Conservation (phyloP, 2,113 vertebrate species). For the Alces alces region DNA sequence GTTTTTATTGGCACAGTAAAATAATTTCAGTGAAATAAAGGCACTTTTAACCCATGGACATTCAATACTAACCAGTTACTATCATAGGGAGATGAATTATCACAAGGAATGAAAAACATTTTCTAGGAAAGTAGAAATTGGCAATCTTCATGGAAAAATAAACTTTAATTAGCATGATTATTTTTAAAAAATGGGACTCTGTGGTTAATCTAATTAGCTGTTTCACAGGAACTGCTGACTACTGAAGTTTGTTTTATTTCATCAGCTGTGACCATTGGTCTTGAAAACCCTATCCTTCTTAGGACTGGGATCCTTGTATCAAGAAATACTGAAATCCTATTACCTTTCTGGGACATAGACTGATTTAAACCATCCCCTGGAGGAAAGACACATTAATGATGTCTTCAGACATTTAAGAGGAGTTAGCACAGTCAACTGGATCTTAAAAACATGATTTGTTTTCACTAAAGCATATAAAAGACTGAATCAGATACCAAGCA, state of each 20-base stretch:
- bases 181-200: not conserved
- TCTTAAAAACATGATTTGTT: not conserved
- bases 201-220: not conserved
- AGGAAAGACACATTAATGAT: not conserved
- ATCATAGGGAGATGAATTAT: not conserved
- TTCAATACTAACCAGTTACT: not conserved
- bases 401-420: not conserved
- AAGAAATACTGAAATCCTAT: slow-evolving; percentile 5
- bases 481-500: not conserved
- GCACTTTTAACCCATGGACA: not conserved
- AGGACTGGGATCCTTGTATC: not conserved
- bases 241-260: not conserved
- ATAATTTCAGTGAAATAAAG: not conserved
- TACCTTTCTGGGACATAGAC: not conserved
- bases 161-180: not conserved
- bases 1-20: not conserved
- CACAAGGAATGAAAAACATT: not conserved
- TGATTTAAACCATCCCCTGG: not conserved
- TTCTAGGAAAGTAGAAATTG: not conserved
- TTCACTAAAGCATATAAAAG: not conserved
- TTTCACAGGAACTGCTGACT: not conserved
- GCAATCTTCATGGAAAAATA: not conserved
- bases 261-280: not conserved
- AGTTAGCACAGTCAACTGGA: not conserved
- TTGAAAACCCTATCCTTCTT: not conserved